Percentiles rank a stretch among this genome's conserved stretches.
phyloP scores from a whole-genome alignment of 2,888 invertebrate genomes.

The Pardosa pseudoannulata region DNA sequence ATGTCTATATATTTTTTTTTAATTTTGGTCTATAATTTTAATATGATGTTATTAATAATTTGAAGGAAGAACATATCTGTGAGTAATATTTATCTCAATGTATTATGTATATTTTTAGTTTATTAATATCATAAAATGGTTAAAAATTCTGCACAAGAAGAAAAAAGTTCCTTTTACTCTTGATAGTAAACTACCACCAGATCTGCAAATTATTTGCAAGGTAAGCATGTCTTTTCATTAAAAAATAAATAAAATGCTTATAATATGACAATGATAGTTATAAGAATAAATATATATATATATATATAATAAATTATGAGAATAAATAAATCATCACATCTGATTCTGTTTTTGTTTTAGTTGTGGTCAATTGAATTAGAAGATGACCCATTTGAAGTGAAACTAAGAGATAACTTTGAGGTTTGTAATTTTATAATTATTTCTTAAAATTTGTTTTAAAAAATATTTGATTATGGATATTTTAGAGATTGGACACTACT shows the following conservation, averaged over 20 bases:
- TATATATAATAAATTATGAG: neutral
- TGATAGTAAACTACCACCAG: slow-evolving; percentile 88
- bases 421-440: slow-evolving; percentile 73
- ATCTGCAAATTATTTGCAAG: slow-evolving; percentile 83
- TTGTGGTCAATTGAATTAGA: slow-evolving; percentile 93
- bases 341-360: slow-evolving; percentile 82
- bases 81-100: no score
- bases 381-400: slow-evolving; percentile 99
- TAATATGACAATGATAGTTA: no score
- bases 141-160: slow-evolving; percentile 87
- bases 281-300: no score
- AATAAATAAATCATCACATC: no score
- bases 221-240: slow-evolving; percentile 17
- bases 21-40: no score
- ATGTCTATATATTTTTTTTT: no score
- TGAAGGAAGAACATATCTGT: no score
- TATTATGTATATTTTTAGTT: slow-evolving; percentile 76
- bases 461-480: no score
- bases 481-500: no score
- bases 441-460: neutral
- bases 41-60: no score
- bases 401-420: slow-evolving; percentile 95
- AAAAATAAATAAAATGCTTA: no score
- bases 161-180: slow-evolving; percentile 83
- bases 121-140: slow-evolving; percentile 94